These are phyloP conservation scores for Mirza zaza DNA, from an alignment of 2,113 vertebrate species.

Conservation along the genomic window DNA sequence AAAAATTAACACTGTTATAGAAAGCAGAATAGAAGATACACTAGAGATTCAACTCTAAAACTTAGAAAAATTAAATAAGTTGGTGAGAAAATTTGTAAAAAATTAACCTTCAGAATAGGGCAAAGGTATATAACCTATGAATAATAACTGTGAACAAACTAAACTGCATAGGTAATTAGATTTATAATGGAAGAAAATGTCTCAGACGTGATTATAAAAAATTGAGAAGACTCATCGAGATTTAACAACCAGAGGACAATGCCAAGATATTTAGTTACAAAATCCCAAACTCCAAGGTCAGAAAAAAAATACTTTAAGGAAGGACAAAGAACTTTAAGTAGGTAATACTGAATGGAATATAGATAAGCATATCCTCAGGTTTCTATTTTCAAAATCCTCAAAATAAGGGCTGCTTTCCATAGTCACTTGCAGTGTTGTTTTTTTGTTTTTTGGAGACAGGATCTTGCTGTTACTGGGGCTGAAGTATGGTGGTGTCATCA, in stretches of 20 bases:
- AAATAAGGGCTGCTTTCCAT: neutral
- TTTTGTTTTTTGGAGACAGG: too few species aligned
- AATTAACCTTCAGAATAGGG: conserved; percentile 13
- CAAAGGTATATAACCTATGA: neutral
- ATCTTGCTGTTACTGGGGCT: too few species aligned
- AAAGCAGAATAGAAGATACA: neutral
- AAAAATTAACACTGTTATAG: neutral
- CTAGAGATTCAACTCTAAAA: neutral
- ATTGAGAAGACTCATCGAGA: neutral
- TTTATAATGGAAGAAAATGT: neutral
- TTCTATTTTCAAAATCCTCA: neutral
- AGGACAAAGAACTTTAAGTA: neutral
- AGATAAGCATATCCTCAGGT: neutral
- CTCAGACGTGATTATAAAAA: conserved; percentile 5
- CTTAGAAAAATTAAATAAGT: neutral
- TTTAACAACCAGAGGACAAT: neutral
- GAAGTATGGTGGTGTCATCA: too few species aligned
- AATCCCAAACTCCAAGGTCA: neutral
- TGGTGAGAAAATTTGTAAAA: neutral
- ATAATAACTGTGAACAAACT: neutral
- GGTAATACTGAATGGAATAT: neutral
- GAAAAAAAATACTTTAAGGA: neutral
- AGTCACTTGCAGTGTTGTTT: neutral
- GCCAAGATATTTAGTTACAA: conserved; percentile 24
- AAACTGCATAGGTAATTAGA: neutral